A percentile compares a stretch with the other conserved stretches of the same genome.
Conservation (phyloP, 2,888 invertebrate genomes). For the Pantelozetes paolii region DNA sequence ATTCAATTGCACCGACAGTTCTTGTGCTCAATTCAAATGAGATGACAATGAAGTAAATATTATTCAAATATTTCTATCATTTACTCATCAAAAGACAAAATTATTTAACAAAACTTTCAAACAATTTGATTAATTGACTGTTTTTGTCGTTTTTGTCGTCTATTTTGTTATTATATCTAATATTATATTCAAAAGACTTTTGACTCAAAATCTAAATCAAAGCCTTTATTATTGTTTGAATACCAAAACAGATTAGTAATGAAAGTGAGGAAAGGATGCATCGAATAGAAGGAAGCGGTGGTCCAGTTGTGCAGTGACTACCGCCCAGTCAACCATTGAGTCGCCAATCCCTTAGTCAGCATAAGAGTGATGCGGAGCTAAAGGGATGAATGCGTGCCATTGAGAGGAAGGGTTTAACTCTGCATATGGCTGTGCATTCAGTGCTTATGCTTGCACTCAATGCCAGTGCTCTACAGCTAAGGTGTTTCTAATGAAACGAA, state of each 20-base stretch:
- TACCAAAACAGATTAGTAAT: conserved; percentile 1
- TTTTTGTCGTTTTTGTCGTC: too few relatives aligned
- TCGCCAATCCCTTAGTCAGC: conserved; percentile 32
- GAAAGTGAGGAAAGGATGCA: conserved; percentile 25
- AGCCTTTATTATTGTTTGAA: conserved; percentile 8
- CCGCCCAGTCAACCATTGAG: conserved; percentile 33
- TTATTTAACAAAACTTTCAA: too few relatives aligned
- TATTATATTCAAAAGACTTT: not conserved
- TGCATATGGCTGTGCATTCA: not conserved
- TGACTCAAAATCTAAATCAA: not conserved
- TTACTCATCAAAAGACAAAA: too few relatives aligned
- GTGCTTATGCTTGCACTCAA: not conserved
- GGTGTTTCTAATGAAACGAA: conserved; percentile 17
- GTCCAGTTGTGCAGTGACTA: conserved; percentile 30
- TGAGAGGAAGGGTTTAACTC: conserved; percentile 22
- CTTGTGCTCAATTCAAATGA: too few relatives aligned
- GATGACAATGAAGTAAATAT: too few relatives aligned
- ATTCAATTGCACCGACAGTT: too few relatives aligned
- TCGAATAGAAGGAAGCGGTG: not conserved
- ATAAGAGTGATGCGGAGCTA: conserved; percentile 27
- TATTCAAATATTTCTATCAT: too few relatives aligned
- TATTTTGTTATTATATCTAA: not conserved
- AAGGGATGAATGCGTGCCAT: conserved; percentile 32
- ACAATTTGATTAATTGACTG: too few relatives aligned
- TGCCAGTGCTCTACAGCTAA: not conserved